Base-by-base conservation (phyloP, 2,888 invertebrate species). In the Buathra laborator region DNA sequence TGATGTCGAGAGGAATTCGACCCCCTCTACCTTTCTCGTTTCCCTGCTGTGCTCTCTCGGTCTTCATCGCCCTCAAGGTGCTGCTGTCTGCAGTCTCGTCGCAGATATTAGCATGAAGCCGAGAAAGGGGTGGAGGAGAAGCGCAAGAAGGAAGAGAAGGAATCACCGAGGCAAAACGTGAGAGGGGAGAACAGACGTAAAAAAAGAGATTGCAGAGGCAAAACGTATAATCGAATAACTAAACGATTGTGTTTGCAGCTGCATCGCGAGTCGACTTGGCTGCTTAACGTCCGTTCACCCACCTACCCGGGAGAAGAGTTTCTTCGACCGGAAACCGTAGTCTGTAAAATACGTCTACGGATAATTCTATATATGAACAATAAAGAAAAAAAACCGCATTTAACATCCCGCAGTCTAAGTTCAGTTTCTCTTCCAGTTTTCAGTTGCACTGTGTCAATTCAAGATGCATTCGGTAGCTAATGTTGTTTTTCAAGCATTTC, bases 151-250 rank as follows among this genome's bases (percentile, higher is more conserved):
- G 44, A 44, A 46, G 32, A 32, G 68, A 64, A 51, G 70, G 44
- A 46, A 86, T 85, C 84, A 75, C 87, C 62, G 64, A 86, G 83
- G 79, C n/a, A 82, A 53, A 51, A 19, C 56, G 77, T 10, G 71
- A 44, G 75, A 71, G 78, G 56, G 46, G 44, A 43, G 48, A 78
- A 56, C 80, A 32, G 56, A 80, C 53, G 72, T 5, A 9, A 37
- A 37, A 37, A 68, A 56, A 75, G 48, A 67, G 48, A 44, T 79
- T 82, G 82, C 79, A 81, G 77, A 88, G 87, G 70, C 75, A 75
- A 88, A 88, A 85, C 87, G 87, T 88, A 84, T 90, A 90, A 91
- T 90, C 88, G 89, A 90, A 90, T 90, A 87, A 90, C 87, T 87
- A 89, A 90, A 89, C 88, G 88, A 90, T 91, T 90, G 88, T 87